A percentile compares a stretch with the other conserved stretches of the same genome.
These are phyloP conservation scores for Cariama cristata DNA, from an alignment of 2,113 vertebrate species.

Conservation along the genomic window DNA sequence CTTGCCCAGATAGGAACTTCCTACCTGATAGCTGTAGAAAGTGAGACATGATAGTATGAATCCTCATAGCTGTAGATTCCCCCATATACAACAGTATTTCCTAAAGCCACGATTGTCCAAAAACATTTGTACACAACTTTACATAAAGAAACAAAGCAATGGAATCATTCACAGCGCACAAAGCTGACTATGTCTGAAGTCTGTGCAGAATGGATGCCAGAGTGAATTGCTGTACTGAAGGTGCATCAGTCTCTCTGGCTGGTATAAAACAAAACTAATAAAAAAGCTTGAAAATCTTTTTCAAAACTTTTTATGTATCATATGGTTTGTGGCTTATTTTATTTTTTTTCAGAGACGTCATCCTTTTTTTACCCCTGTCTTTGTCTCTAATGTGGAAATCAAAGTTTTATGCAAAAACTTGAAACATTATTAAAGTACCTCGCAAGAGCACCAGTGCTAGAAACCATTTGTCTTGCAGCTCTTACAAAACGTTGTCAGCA, in stretches of 20 bases:
- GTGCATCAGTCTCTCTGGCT: neutral
- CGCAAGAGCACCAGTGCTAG: neutral
- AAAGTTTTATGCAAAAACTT: neutral
- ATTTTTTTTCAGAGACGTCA: neutral
- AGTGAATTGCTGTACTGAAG: neutral
- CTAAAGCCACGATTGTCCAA: neutral
- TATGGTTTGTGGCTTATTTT: neutral
- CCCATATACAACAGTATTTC: neutral
- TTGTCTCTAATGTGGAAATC: neutral
- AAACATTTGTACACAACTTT: neutral
- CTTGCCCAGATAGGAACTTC: neutral
- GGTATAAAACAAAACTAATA: neutral
- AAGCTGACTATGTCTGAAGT: neutral
- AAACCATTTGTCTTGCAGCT: neutral
- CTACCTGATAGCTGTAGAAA: neutral
- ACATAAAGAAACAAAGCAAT: rapidly evolving
- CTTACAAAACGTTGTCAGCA: neutral
- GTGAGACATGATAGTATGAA: neutral
- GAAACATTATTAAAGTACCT: neutral
- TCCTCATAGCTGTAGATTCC: neutral
- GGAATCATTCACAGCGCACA: neutral
- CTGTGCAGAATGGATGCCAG: neutral
- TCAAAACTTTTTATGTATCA: neutral
- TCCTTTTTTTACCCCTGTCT: rapidly evolving
- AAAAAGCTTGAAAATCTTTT: neutral